These are phyloP conservation scores for Oedothorax gibbosus DNA, from an alignment of 1,140 invertebrate species.

Conservation along the genomic window DNA sequence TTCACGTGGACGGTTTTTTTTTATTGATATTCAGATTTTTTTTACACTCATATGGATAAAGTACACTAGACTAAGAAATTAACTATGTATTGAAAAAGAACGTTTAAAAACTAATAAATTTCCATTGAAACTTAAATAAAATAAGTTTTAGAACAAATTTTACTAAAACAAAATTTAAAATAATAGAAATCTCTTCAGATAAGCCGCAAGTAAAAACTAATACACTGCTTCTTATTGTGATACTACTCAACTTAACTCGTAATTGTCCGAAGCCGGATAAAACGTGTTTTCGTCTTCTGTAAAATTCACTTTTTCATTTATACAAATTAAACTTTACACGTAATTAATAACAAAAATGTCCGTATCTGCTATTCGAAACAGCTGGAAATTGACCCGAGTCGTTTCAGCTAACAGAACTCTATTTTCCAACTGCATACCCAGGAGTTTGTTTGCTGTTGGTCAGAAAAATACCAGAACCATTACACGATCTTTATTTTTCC, in stretches of 20 bases:
- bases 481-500: slow-evolving; percentile 22
- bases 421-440: slow-evolving; percentile 5
- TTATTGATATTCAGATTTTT: no score
- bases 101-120: no score
- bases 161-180: no score
- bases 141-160: no score
- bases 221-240: neutral
- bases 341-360: slow-evolving; percentile 5
- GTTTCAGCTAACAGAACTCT: neutral
- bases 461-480: slow-evolving; percentile 16
- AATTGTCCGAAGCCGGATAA: neutral
- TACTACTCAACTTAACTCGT: slow-evolving; percentile 9
- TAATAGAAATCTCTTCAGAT: no score
- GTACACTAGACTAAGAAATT: no score
- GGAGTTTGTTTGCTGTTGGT: neutral
- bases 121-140: no score
- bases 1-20: no score
- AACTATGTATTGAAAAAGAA: no score
- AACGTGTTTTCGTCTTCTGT: slow-evolving; percentile 7
- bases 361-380: slow-evolving; percentile 2
- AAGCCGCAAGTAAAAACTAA: no score
- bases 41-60: no score
- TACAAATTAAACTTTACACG: neutral
- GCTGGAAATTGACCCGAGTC: neutral
- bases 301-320: neutral